Base-by-base conservation (phyloP, 2,888 invertebrate genomes). In the Caenorhabditis angaria region DNA sequence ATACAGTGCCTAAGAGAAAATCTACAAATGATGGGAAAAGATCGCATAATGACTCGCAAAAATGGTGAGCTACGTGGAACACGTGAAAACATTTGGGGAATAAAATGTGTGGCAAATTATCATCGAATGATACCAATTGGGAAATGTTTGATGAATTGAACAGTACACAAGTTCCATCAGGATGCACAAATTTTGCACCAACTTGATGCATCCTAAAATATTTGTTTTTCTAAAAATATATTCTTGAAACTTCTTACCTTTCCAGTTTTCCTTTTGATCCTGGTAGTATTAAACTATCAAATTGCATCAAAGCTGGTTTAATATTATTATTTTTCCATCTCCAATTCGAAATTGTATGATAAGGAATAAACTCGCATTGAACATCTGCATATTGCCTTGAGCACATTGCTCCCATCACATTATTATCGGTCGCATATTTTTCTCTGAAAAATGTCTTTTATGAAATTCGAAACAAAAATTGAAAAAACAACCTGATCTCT, bases 351-450 rank as follows among this genome's bases (percentile, higher is more conserved):
- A 74, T 70, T 18, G 69, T 70, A 53, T 70, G 65, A 70, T 84
- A 85, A 14, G 84, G 82, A 32, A 85, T 83, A 29, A 73, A 77
- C 47, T 76, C 80, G 57, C 85, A 85, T 41, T 71, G 65, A 32
- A 74, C 65, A 4, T 76, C 80, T 24, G 64, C 66, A 24, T 61
- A 69, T 47, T 58, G 56, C 58, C 65, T 69, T 25, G 80, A 56
- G 58, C 85, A 85, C 61, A 80, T 73, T 8, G 77, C 69, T 24
- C 82, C 74, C 85, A 85, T 85, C 25, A 85, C 65, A 67, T 85
- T 85, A 61, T 85, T 85, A 64, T 85, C 85, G 24, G 85, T 85
- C 8, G 81, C 72, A 67, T 78, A 85, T 32, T 79, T 65, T 56
- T 78, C 62, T 35, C 80, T 77, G 47, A 64, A 65, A 63, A 54